A percentile compares a stretch with the other conserved stretches of the same genome.
phyloP scores from a whole-genome alignment of 2,113 vertebrate species.

The Pelvicachromis taeniatus region DNA sequence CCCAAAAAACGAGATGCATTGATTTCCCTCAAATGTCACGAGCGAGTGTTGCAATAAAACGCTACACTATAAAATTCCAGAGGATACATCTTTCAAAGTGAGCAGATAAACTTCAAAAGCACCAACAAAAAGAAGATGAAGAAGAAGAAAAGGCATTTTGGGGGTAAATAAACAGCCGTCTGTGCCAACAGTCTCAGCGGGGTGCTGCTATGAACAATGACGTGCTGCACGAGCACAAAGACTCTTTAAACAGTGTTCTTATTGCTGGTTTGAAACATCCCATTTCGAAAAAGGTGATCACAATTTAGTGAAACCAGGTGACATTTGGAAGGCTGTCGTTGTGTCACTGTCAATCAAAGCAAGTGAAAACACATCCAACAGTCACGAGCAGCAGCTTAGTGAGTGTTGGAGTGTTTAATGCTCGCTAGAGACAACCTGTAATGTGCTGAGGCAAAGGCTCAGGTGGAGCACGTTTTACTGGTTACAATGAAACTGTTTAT shows the following conservation, averaged over 20 bases:
- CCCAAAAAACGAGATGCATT: slow-evolving; percentile 13
- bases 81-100: not conserved
- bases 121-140: not conserved
- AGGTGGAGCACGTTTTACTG: no score
- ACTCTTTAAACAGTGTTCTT: not conserved
- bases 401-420: not conserved
- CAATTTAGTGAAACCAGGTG: not conserved
- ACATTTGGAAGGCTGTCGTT: not conserved
- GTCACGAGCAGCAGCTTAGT: not conserved
- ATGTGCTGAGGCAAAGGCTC: not conserved
- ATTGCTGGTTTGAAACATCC: not conserved
- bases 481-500: not conserved
- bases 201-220: not conserved
- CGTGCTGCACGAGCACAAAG: not conserved
- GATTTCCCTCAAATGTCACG: slow-evolving; percentile 61
- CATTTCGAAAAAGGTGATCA: not conserved
- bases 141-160: not conserved
- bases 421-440: not conserved
- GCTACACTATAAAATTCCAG: not conserved
- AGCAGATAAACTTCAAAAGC: not conserved
- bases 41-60: slow-evolving; percentile 19
- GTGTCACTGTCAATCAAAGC: not conserved
- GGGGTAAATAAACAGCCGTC: not conserved
- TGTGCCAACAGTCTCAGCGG: not conserved
- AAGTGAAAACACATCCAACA: not conserved